Base-by-base conservation (phyloP, 1,140 invertebrate genomes). In the Drosophila asahinai region DNA sequence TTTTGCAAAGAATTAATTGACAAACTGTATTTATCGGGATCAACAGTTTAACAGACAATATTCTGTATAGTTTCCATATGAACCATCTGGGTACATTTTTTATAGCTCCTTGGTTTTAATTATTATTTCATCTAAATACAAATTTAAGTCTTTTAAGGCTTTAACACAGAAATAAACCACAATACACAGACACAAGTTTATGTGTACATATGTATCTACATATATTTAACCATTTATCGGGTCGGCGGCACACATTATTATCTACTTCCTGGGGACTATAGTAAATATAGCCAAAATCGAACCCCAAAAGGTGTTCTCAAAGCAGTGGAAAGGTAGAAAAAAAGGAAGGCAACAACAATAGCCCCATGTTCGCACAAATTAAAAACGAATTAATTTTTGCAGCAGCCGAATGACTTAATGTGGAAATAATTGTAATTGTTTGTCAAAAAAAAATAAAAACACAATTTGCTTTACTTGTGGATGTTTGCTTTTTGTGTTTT, bases 321-420 rank as follows among this genome's bases (percentile, higher is more conserved):
- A 65, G 27, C 30, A 22, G 11, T 12, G 15, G 11, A 58, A 33
- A 42, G 12, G 57, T 33, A 68, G 5, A 19, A 54, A 9, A 60
- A 19, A 17, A 6, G 2, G 5, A 48, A 27, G 14, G n/a, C 25
- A 40, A 3, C 36, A 30, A 54, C 36, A 30, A 54, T 22, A 57
- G 52, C n/a, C 54, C 25, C 27, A 60, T 58, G 54, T 40, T 30
- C 25, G 36, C 25, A 42, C 45, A 48, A 71, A 71, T 73, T 73
- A 72, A 72, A 73, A 73, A 51, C 54, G 38, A 60, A 73, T 73
- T 73, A 51, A 72, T 72, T 72, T 73, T 73, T 51, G 66, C 67
- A 72, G 42, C 51, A 42, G 12, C 42, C 51, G 47, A 58, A 55
- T 49, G 22, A 59, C 42, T 58, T 72, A 72, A 73, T 73, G 70